These are phyloP conservation scores for Ophioderma brevispina DNA, from an alignment of 35 echinoderm and acorn worm species.

Conservation along the genomic window DNA sequence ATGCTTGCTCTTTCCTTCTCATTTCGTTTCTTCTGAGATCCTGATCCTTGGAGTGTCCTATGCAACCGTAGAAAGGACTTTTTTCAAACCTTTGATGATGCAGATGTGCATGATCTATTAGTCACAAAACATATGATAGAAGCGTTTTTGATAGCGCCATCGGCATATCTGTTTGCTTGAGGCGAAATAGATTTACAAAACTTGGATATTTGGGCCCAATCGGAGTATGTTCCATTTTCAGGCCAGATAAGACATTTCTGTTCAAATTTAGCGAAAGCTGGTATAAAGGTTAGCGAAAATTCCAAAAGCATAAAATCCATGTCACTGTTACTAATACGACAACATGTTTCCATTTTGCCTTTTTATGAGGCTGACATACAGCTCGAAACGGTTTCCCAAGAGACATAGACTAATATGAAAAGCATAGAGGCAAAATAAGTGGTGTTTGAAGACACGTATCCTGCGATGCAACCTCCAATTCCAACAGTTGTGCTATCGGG, in stretches of 20 bases:
- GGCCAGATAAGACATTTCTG: background rate
- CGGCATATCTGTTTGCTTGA: background rate
- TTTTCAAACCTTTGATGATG: background rate
- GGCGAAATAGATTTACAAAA: background rate
- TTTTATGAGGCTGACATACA: conserved; percentile 22
- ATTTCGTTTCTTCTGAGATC: background rate
- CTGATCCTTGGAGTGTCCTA: background rate
- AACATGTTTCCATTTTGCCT: background rate
- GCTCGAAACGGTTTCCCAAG: conserved; percentile 60
- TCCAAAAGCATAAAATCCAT: background rate
- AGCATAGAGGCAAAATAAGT: conserved; percentile 37
- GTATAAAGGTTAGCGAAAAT: background rate
- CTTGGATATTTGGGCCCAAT: background rate
- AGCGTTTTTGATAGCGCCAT: background rate
- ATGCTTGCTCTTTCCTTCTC: background rate
- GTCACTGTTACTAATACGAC: background rate
- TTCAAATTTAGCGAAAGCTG: background rate
- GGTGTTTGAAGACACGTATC: conserved; percentile 42
- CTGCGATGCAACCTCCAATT: conserved; percentile 47
- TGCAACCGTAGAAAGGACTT: background rate
- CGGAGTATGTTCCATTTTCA: background rate
- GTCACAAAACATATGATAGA: background rate
- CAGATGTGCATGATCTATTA: background rate
- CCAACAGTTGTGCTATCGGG: conserved; percentile 42
- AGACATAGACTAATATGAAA: conserved; percentile 51